Base-by-base conservation (phyloP, 2,113 vertebrate genomes). In the Ranitomeya imitator region DNA sequence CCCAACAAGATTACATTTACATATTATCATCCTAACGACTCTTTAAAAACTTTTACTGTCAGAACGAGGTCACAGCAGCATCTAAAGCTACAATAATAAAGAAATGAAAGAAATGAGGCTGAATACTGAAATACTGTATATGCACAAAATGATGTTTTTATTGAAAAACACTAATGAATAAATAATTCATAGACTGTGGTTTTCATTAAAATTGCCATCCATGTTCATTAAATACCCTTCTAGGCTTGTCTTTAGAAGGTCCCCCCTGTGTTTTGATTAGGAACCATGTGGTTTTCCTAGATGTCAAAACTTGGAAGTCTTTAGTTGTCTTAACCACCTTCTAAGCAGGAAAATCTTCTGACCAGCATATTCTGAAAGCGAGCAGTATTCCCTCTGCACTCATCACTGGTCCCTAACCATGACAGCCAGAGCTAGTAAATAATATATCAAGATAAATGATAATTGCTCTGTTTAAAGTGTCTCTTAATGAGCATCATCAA, bases 371-470 rank as follows among this genome's bases (percentile, higher is more conserved):
- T 93, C 91, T 31, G 12, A 89, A 94, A 89, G 90, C 93, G 91
- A 91, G 93, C 93, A 91, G 76, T 83, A 93, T 92, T 93, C 93
- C 92, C 89, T 91, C 91, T 91, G 92, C 87, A 93, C 95, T 94
- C 94, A 94, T 96, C 94, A 95, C 87, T 91, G 92, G 94, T 96
- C 95, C 94, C 96, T 95, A 96, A 96, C 94, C 94, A 94, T 94
- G 96, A 97, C 96, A 97, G 96, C 94, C 95, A 97, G 94, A 94
- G 95, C 97, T 97, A 94, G 96, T 99, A 98, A 99, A 99, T 99
- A 99, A 99, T 99, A 98, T 97, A 99, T 99, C 96, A 99, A 97
- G 97, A 99, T 98, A 98, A 98, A 99, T 97, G 97, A 98, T 98
- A 98, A 98, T 98, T 98, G 96, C 96, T 95, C 94, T 90, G 91